These are phyloP conservation scores for Apomyelois bistriatella DNA, from an alignment of 2,888 invertebrate species.

Conservation along the genomic window DNA sequence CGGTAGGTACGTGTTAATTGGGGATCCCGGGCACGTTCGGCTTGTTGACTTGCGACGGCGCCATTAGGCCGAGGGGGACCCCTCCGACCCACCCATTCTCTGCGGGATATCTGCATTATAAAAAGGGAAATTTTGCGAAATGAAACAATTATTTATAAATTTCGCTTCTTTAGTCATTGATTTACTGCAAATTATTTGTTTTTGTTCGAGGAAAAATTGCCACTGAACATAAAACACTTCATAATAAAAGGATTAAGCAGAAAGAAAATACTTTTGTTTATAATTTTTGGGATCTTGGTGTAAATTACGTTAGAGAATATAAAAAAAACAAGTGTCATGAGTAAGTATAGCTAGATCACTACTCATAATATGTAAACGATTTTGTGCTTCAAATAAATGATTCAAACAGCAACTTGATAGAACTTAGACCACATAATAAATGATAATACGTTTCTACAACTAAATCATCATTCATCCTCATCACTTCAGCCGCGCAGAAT, in stretches of 20 bases:
- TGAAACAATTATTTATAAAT: conserved; percentile 21
- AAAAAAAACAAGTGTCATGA: no score
- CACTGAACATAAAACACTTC: neutral
- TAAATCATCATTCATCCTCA: no score
- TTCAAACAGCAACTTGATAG: no score
- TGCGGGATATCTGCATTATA: conserved; percentile 46
- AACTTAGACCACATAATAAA: no score
- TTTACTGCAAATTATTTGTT: conserved; percentile 1
- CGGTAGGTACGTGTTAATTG: conserved; percentile 55
- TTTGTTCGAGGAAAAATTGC: neutral
- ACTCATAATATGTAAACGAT: no score
- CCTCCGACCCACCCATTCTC: conserved; percentile 39
- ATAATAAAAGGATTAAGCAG: neutral
- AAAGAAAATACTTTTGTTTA: neutral
- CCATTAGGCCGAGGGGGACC: conserved; percentile 49
- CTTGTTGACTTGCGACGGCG: conserved; percentile 65
- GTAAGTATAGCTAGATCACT: no score
- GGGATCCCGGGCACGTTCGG: conserved; percentile 57
- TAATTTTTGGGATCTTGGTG: neutral
- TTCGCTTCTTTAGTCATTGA: conserved; percentile 11
- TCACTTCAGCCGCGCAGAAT: no score
- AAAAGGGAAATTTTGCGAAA: conserved; percentile 28
- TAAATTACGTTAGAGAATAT: no score
- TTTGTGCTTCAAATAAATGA: no score
- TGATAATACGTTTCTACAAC: no score